Conservation (phyloP, 2,113 vertebrate genomes). For the Nansenia antarctica region DNA sequence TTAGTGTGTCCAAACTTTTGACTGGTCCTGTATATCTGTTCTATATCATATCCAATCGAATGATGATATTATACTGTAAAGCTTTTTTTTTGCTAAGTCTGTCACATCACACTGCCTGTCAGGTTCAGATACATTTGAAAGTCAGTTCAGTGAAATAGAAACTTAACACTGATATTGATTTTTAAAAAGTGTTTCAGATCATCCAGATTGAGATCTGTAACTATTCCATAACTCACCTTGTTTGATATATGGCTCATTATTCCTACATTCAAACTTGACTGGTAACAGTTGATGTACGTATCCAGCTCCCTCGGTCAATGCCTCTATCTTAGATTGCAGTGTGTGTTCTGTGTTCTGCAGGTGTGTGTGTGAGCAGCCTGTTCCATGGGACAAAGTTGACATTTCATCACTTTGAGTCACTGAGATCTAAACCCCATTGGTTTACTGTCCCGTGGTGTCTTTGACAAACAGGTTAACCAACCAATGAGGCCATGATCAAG, state of each 20-base stretch:
- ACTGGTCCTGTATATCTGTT: no score
- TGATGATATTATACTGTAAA: no score
- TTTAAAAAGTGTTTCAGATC: no score
- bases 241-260: slow-evolving; percentile 51
- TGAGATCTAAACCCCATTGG: slow-evolving; percentile 15
- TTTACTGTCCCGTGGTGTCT: slow-evolving; percentile 45
- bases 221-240: slow-evolving; percentile 46
- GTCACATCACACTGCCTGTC: no score
- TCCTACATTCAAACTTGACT: slow-evolving; percentile 26
- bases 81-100: no score
- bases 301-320: slow-evolving; percentile 11
- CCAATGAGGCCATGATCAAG: slow-evolving; percentile 38
- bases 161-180: no score
- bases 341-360: not conserved
- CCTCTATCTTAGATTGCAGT: slow-evolving; percentile 13
- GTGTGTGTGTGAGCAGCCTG: slow-evolving; percentile 1
- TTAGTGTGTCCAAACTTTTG: no score
- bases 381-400: slow-evolving; percentile 66
- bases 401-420: slow-evolving; percentile 40
- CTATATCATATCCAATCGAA: no score
- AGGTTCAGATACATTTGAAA: no score
- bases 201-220: not conserved
- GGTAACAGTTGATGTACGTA: slow-evolving; percentile 38
- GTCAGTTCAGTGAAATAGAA: no score
- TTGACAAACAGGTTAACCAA: slow-evolving; percentile 8